Evolutionary conservation across 2,888 invertebrate species (phyloP).

Genomic region (Mythimna loreyi): DNA sequence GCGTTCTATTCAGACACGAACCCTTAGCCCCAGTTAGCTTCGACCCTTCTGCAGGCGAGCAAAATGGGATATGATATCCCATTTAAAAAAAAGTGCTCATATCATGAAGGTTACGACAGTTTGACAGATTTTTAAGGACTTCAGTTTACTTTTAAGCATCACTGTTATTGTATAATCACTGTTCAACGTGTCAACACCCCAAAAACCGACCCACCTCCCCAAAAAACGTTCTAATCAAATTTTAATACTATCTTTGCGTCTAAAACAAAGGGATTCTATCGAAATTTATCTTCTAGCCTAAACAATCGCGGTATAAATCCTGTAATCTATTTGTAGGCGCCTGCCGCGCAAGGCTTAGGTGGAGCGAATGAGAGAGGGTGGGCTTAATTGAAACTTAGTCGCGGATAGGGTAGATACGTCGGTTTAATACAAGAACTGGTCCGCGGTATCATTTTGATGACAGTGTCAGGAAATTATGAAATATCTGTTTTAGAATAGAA

Average conservation of each 20-base stretch:
- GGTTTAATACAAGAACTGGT: slow-evolving; percentile 35
- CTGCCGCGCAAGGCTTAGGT: slow-evolving; percentile 75
- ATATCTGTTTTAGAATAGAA: too few species aligned
- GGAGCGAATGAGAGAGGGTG: slow-evolving; percentile 74
- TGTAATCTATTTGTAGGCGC: slow-evolving; percentile 81
- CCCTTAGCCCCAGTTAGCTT: too few species aligned
- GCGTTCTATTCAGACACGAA: too few species aligned
- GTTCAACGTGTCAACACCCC: slow-evolving; percentile 6
- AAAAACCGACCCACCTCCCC: slow-evolving; percentile 21
- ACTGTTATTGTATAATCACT: slow-evolving; percentile 36
- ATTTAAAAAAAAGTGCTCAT: too few species aligned
- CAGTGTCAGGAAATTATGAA: too few species aligned
- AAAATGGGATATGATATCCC: too few species aligned
- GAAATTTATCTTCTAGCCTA: slow-evolving; percentile 70
- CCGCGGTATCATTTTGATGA: not conserved
- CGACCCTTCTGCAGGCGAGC: too few species aligned
- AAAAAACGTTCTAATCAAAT: slow-evolving; percentile 58
- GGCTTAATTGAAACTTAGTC: slow-evolving; percentile 88
- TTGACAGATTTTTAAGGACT: too few species aligned
- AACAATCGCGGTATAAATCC: slow-evolving; percentile 75
- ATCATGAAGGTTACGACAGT: too few species aligned
- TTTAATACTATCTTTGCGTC: slow-evolving; percentile 55
- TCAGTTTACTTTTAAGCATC: not conserved
- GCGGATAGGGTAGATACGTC: slow-evolving; percentile 62
- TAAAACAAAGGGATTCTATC: slow-evolving; percentile 68